phyloP scores from a whole-genome alignment of 2,113 vertebrate genomes.

The Pachyramphus minor region DNA sequence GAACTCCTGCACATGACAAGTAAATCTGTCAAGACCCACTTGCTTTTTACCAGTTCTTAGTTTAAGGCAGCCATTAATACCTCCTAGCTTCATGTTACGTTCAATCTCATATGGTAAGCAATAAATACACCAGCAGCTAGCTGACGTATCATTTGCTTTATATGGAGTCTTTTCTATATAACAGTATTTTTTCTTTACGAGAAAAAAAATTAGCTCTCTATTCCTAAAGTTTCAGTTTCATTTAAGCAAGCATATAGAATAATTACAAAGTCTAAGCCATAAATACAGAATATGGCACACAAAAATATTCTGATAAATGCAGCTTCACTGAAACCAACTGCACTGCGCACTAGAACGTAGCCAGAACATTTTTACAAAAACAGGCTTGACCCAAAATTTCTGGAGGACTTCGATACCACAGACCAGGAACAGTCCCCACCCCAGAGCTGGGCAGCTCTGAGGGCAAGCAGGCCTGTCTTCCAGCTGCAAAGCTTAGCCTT shows the following conservation, averaged over 20 bases:
- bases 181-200: not conserved
- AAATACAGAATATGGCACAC: not conserved
- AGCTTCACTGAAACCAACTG: not conserved
- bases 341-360: not conserved
- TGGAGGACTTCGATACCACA: not conserved
- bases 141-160: not conserved
- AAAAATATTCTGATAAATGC: not conserved
- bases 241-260: not conserved
- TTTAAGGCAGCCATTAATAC: not conserved
- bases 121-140: not conserved
- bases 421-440: not conserved
- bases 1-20: not conserved
- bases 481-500: accelerated
- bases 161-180: not conserved
- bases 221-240: not conserved
- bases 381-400: not conserved
- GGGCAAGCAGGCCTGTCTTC: not conserved
- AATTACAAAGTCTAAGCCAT: not conserved
- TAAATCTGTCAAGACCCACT: not conserved
- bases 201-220: not conserved
- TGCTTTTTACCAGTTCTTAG: not conserved
- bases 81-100: not conserved
- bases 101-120: not conserved
- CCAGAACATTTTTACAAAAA: not conserved
- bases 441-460: not conserved